phyloP scores from a whole-genome alignment of 2,113 vertebrate genomes.

The Glaucidium brasilianum region DNA sequence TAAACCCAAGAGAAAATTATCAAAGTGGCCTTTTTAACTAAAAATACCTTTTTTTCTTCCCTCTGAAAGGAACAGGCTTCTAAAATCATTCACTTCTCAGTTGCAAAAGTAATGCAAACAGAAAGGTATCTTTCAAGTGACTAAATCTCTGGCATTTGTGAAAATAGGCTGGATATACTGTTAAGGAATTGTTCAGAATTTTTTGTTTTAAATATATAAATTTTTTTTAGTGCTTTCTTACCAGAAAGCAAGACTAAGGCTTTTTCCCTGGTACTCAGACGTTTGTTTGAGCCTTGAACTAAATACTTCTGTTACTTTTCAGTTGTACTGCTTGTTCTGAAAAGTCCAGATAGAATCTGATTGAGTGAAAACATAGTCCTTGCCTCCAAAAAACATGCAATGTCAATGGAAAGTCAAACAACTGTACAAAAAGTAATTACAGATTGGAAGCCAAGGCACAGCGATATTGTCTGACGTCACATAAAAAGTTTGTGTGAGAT shows the following conservation, averaged over 20 bases:
- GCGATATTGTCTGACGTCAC: not conserved
- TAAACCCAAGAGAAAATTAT: not conserved
- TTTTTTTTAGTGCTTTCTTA: not conserved
- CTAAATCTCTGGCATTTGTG: not conserved
- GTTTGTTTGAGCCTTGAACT: constrained; percentile 15
- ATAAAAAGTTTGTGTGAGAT: not conserved
- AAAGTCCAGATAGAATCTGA: not conserved
- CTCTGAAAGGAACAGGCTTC: not conserved
- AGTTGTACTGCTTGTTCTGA: not conserved
- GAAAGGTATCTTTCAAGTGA: not conserved
- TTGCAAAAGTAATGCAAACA: not conserved
- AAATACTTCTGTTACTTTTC: not conserved
- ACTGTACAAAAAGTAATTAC: not conserved
- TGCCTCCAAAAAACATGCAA: not conserved
- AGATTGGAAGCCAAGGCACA: not conserved
- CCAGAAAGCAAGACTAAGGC: not conserved
- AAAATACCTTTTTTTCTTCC: not conserved
- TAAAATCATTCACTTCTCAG: not conserved
- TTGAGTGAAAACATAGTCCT: not conserved
- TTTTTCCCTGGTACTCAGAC: not conserved
- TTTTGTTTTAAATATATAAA: not conserved
- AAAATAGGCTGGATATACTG: not conserved
- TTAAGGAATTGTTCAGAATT: not conserved
- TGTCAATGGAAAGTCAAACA: not conserved
- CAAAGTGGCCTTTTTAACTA: not conserved